Conservation (phyloP, 2,888 invertebrate genomes). For the Odontocolon sp. region DNA sequence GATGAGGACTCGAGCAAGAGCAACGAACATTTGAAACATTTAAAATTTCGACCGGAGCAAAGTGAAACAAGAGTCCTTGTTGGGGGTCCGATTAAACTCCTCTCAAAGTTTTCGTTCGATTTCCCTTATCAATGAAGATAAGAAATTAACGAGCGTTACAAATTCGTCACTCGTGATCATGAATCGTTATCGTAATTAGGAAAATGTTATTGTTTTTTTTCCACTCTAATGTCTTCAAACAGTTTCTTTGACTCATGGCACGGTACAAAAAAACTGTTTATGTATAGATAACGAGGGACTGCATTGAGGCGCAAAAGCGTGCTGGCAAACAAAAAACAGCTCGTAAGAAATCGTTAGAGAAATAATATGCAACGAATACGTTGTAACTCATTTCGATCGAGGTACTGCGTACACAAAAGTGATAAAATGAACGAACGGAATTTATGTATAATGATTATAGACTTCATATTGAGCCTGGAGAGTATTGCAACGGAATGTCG, state of each 20-base stretch:
- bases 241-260: background rate
- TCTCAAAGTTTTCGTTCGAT: background rate
- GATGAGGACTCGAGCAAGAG: slow-evolving; percentile 2
- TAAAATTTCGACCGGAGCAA: background rate
- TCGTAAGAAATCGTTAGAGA: background rate
- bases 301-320: background rate
- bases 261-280: background rate
- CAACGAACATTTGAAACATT: slow-evolving; percentile 24
- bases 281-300: background rate
- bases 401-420: background rate
- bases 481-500: no score
- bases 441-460: background rate
- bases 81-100: background rate
- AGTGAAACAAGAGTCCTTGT: background rate
- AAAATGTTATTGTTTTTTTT: background rate
- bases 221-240: background rate
- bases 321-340: background rate
- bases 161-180: slow-evolving; percentile 4
- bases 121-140: slow-evolving; percentile 1
- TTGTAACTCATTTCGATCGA: slow-evolving; percentile 10
- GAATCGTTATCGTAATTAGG: background rate
- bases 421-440: background rate
- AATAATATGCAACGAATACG: background rate
- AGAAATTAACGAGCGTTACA: background rate
- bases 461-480: no score